Conservation (phyloP, 37 sponge, comb jelly and placozoan genomes). For the Chondrosia reniformis region DNA sequence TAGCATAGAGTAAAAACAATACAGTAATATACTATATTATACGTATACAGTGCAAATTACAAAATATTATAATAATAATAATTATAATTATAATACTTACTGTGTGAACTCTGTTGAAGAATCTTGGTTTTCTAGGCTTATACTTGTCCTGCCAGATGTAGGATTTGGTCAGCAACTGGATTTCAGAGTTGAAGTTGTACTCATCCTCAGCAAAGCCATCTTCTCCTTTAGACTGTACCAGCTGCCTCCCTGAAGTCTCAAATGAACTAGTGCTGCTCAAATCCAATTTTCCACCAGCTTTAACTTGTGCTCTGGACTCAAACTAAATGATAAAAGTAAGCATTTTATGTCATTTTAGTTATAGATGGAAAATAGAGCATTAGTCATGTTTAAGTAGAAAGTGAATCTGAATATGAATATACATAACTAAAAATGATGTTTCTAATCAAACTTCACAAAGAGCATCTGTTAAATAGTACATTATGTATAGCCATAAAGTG, state of each 20-base stretch:
- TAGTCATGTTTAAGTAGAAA: not conserved
- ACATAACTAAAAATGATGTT: not conserved
- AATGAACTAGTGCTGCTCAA: conserved; percentile 26
- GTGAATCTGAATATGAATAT: not conserved
- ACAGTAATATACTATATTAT: no score
- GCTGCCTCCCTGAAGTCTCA: not conserved
- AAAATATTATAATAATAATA: no score
- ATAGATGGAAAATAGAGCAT: not conserved
- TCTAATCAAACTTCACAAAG: not conserved
- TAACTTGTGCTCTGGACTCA: conserved; percentile 31
- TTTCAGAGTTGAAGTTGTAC: conserved; percentile 84
- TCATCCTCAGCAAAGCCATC: conserved; percentile 79
- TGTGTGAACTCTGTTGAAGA: conserved; percentile 98
- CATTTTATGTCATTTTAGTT: not conserved
- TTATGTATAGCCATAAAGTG: no score
- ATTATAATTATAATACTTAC: no score
- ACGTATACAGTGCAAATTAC: no score
- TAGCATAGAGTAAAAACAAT: no score
- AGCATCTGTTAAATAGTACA: no score
- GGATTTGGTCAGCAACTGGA: conserved; percentile 42
- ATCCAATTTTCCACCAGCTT: conserved; percentile 24
- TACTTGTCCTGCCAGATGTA: conserved; percentile 96
- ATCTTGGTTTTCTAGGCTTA: conserved; percentile 93
- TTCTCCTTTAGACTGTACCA: conserved; percentile 25
- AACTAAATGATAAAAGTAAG: conserved; percentile 10